Base-by-base conservation (phyloP, 2,888 invertebrate species). In the Pachydiplax longipennis region DNA sequence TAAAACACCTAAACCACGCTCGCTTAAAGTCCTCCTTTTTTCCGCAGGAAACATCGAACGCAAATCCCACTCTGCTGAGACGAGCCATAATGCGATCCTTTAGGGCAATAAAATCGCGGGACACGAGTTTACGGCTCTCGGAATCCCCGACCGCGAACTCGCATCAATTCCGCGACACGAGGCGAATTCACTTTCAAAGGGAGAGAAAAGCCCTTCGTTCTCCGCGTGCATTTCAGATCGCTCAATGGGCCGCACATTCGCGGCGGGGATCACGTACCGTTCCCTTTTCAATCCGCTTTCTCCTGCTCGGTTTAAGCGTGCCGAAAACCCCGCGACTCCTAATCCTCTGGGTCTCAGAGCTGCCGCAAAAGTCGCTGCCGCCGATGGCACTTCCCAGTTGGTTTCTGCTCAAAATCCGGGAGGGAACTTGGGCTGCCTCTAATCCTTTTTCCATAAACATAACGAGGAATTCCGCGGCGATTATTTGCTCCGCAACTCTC, bases 371-470 rank as follows among this genome's bases (percentile, higher is more conserved):
- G 83, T 83, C 87, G 87, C 87, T 40, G 53, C 35, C 18, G 31
- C 44, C 87, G 87, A 87, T 87, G 87, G 87, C 87, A 22, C 35
- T 83, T 61, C 58, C 35, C 58, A 61, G 83, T 83, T 83, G 83
- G 58, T 83, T 83, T 83, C 83, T 37, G 65, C 87, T 25, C 37
- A 53, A 87, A 87, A 87, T 87, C 87, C 87, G 31, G 22, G 22
- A 44, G 83, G 10, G 87, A 65, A 87, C 37, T 87, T 87, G 58
- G 40, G 31, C 37, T 8, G 22, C 61, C 35, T 58, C 61, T 87
- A 87, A 87, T 87, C 87, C 87, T 87, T 87, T 87, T 87, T 87
- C 87, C 87, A 87, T 87, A 87, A 87, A 87, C 87, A 87, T 87
- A 87, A 87, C 87, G 31, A 87, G 61, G 87, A 61, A 87, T 87